phyloP scores from a whole-genome alignment of 2,113 vertebrate species.

The Spermophilus dauricus region DNA sequence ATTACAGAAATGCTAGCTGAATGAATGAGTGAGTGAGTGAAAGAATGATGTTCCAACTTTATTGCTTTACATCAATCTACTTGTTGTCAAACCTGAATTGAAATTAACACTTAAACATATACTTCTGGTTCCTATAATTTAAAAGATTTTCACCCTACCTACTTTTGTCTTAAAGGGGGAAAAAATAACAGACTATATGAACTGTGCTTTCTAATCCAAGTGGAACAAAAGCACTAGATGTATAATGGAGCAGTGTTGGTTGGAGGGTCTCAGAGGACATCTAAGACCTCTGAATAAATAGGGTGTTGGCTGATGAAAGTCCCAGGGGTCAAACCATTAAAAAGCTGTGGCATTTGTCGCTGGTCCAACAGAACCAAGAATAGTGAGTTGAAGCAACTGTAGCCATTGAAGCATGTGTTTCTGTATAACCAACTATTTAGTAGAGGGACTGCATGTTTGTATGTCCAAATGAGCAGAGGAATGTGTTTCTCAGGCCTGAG shows the following conservation, averaged over 20 bases:
- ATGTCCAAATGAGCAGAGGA: not conserved
- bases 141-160: slow-evolving; percentile 60
- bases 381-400: slow-evolving; percentile 29
- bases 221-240: slow-evolving; percentile 66
- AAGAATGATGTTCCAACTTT: not conserved
- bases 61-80: slow-evolving; percentile 44
- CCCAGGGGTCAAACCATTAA: slow-evolving; percentile 69
- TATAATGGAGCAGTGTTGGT: slow-evolving; percentile 74
- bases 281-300: slow-evolving; percentile 78
- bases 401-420: not conserved
- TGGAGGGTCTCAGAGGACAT: slow-evolving; percentile 70
- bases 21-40: not conserved
- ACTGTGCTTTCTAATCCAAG: slow-evolving; percentile 73
- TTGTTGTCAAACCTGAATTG: slow-evolving; percentile 15
- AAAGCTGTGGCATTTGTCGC: slow-evolving; percentile 79
- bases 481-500: not conserved
- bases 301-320: slow-evolving; percentile 74
- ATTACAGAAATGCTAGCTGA: not conserved
- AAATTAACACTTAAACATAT: slow-evolving; percentile 57
- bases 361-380: slow-evolving; percentile 69
- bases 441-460: not conserved
- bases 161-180: slow-evolving; percentile 45
- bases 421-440: not conserved
- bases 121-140: slow-evolving; percentile 54
- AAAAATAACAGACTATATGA: not conserved